These are phyloP conservation scores for Anastrepha ludens DNA, from an alignment of 1,140 invertebrate species.

Conservation along the genomic window DNA sequence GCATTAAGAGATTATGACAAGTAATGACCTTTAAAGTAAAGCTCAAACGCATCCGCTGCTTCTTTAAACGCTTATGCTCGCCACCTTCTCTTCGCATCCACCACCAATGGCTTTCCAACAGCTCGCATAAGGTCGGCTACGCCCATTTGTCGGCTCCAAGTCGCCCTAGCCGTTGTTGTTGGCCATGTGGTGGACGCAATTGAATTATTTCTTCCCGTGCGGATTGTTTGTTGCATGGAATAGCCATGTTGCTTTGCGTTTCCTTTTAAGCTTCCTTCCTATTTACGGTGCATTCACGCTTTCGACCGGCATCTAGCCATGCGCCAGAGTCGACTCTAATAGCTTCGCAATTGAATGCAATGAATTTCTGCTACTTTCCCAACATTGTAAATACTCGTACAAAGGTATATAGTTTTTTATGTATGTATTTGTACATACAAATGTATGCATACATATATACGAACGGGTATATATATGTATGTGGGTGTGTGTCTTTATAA, in stretches of 20 bases:
- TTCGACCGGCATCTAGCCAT: not conserved
- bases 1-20: not conserved
- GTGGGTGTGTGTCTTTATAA: not conserved
- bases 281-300: not conserved
- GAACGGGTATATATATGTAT: not conserved
- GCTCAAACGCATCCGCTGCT: not conserved
- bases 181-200: slow-evolving; percentile 21
- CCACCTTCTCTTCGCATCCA: not conserved
- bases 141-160: not conserved
- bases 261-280: not conserved
- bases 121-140: not conserved
- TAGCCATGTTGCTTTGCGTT: slow-evolving; percentile 9
- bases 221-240: slow-evolving; percentile 9
- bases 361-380: slow-evolving; percentile 33
- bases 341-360: slow-evolving; percentile 45
- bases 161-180: not conserved
- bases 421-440: no score
- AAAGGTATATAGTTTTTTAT: no score
- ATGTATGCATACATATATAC: no score
- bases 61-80: not conserved
- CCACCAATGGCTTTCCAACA: not conserved
- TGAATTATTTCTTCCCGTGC: slow-evolving; percentile 26
- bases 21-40: slow-evolving; percentile 4
- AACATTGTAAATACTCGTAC: not conserved
- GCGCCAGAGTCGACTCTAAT: slow-evolving; percentile 6